These are phyloP conservation scores for Bursaphelenchus mucronatus DNA, from an alignment of 1,140 invertebrate genomes.

Conservation along the genomic window DNA sequence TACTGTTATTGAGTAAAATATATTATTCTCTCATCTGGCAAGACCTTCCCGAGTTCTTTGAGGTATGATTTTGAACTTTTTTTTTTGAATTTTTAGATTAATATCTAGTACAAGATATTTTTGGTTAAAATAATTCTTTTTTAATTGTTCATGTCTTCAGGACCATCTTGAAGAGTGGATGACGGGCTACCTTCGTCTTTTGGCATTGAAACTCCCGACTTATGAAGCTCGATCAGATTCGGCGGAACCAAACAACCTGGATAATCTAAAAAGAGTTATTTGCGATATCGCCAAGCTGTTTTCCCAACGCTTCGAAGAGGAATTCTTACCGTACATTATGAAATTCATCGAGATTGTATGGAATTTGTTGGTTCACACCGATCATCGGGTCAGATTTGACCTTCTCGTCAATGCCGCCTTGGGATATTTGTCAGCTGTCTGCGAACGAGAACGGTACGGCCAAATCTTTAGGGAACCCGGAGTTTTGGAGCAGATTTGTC, in stretches of 20 bases:
- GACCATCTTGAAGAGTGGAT: constrained; percentile 42
- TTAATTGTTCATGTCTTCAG: constrained; percentile 17
- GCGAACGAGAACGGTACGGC: constrained; percentile 80
- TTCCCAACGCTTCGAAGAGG: constrained; percentile 94
- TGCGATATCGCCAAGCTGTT: constrained; percentile 91
- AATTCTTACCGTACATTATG: constrained; percentile 80
- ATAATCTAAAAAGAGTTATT: constrained; percentile 80
- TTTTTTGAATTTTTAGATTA: constrained; percentile 8
- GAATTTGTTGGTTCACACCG: constrained; percentile 71
- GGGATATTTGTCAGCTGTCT: constrained; percentile 86
- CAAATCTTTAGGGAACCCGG: constrained; percentile 79
- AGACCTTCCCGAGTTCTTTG: constrained; percentile 46
- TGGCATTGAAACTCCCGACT: constrained; percentile 32
- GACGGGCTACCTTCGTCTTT: constrained; percentile 36
- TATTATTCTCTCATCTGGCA: constrained; percentile 44
- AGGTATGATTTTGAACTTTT: constrained; percentile 30
- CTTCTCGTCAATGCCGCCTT: constrained; percentile 84
- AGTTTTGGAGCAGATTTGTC: constrained; percentile 83
- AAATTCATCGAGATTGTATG: constrained; percentile 86
- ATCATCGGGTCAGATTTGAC: constrained; percentile 68
- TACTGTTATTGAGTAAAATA: constrained; percentile 28
- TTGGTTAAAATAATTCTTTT: background rate
- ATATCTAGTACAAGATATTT: background rate
- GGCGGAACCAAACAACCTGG: constrained; percentile 75
- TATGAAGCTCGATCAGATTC: constrained; percentile 65